Evolutionary conservation across 1,140 invertebrate genomes (phyloP).

Genomic region (Heliconius melpomene): DNA sequence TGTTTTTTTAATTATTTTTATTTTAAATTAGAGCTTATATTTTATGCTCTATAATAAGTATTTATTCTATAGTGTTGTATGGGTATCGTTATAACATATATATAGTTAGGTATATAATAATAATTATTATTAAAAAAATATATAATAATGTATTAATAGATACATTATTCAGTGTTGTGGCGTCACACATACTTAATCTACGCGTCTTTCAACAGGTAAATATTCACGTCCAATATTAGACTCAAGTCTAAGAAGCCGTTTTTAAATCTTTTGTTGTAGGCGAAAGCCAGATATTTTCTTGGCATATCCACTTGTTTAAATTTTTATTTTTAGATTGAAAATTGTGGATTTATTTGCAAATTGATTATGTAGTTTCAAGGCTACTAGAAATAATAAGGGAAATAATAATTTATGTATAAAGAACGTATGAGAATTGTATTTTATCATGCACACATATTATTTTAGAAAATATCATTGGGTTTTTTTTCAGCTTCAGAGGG

Average conservation of each 20-base stretch:
- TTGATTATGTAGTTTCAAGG: conserved; percentile 31
- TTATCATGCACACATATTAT: background rate
- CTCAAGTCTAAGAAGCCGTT: conserved; percentile 11
- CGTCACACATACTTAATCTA: conserved; percentile 6
- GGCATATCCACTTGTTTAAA: conserved; percentile 32
- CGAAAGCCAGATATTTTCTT: conserved; percentile 26
- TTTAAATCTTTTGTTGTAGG: conserved; percentile 28
- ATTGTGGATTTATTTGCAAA: conserved; percentile 27
- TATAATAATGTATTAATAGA: background rate
- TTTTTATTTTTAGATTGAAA: conserved; percentile 35
- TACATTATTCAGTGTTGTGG: background rate
- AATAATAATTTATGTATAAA: background rate
- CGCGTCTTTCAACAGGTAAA: conserved; percentile 19
- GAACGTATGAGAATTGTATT: background rate
- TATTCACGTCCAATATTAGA: conserved; percentile 15
- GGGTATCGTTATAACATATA: no score
- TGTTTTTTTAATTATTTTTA: no score
- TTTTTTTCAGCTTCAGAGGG: no score
- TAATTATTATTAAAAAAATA: background rate
- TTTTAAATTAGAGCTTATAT: no score
- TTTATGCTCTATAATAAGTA: no score
- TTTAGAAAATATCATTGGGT: no score
- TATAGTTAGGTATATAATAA: no score
- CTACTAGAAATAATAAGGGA: background rate
- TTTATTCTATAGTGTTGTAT: no score